These are phyloP conservation scores for Drosophila kuntzei DNA, from an alignment of 2,888 invertebrate species.

Conservation along the genomic window DNA sequence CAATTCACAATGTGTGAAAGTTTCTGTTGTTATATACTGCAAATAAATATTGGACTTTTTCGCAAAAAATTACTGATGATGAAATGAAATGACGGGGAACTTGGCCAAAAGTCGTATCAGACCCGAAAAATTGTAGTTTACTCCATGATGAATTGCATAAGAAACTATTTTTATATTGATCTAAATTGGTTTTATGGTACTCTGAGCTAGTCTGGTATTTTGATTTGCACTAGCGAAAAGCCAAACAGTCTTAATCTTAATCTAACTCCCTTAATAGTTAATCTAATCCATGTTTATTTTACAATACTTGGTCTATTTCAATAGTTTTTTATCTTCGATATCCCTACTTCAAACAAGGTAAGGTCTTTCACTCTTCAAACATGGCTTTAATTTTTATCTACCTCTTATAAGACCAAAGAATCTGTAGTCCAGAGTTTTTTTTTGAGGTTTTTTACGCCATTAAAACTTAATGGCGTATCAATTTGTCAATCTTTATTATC, in stretches of 20 bases:
- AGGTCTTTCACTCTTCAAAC: not conserved
- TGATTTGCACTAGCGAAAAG: not conserved
- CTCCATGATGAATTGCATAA: conserved; percentile 30
- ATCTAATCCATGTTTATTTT: conserved; percentile 9
- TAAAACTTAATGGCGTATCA: too few relatives aligned
- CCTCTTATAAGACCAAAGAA: not conserved
- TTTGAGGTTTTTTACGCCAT: too few relatives aligned
- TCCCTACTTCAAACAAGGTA: not conserved
- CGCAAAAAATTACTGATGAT: conserved; percentile 26
- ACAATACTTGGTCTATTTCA: not conserved
- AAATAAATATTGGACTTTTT: conserved; percentile 24
- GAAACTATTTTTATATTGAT: not conserved
- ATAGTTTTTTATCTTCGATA: not conserved
- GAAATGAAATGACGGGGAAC: conserved; percentile 13
- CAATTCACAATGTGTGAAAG: conserved; percentile 33
- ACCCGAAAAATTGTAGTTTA: not conserved
- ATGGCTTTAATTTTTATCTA: not conserved
- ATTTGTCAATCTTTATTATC: not conserved
- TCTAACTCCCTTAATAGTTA: not conserved
- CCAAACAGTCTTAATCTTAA: not conserved
- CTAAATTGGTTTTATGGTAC: conserved; percentile 8
- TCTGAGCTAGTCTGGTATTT: not conserved
- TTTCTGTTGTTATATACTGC: conserved; percentile 24
- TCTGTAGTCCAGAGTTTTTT: not conserved
- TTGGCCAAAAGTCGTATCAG: not conserved